Conservation (phyloP, 2,797 vertebrate species). For the Mormyrops attenuatus region DNA sequence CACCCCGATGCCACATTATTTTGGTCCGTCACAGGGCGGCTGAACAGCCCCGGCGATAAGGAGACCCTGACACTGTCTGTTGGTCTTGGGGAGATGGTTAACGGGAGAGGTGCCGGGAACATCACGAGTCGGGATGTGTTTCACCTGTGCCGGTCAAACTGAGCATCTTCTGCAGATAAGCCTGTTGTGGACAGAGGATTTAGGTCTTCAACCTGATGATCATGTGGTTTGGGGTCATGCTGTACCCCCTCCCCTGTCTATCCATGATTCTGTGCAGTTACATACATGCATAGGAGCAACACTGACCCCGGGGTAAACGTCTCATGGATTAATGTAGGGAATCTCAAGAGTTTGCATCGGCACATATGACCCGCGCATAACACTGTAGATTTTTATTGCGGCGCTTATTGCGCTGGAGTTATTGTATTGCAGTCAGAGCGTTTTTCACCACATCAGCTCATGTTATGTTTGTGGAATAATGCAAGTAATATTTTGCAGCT, state of each 20-base stretch:
- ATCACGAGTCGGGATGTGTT: not conserved
- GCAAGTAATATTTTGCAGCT: not conserved
- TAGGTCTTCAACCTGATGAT: not conserved
- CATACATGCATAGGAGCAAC: not conserved
- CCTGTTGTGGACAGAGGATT: not conserved
- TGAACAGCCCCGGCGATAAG: not conserved
- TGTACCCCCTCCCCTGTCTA: not conserved
- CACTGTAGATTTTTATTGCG: not conserved
- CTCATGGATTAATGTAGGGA: not conserved
- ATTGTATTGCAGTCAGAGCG: not conserved
- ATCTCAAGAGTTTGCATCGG: not conserved
- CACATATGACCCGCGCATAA: not conserved
- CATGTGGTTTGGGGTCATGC: not conserved
- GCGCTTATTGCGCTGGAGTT: not conserved
- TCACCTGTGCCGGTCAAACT: not conserved
- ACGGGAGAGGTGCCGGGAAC: not conserved
- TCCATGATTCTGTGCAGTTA: not conserved
- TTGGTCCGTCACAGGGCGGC: not conserved
- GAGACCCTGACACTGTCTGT: not conserved
- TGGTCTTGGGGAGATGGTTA: not conserved
- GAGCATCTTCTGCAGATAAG: conserved; percentile 3
- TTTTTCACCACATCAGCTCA: not conserved
- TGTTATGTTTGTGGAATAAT: not conserved
- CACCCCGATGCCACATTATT: not conserved
- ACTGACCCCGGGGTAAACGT: not conserved